A percentile compares a stretch with the other conserved stretches of the same genome.
phyloP scores from a whole-genome alignment of 2,888 invertebrate genomes.

The Drosophila pseudotakahashii region DNA sequence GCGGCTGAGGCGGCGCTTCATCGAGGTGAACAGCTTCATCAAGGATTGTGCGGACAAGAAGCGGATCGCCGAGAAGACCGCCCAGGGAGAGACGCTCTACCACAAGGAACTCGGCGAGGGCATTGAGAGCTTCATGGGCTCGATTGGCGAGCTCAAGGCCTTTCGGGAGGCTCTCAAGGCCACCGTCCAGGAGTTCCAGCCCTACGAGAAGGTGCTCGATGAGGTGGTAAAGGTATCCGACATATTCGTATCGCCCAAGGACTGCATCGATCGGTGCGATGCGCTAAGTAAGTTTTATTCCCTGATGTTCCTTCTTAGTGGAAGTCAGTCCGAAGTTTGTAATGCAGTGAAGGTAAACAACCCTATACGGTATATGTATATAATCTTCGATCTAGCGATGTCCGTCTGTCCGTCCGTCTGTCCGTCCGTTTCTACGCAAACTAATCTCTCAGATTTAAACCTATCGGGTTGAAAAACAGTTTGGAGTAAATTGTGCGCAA shows the following conservation, averaged over 20 bases:
- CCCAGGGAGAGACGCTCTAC: slow-evolving; percentile 65
- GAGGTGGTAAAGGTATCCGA: slow-evolving; percentile 80
- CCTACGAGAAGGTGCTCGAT: slow-evolving; percentile 82
- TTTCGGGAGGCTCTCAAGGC: slow-evolving; percentile 79
- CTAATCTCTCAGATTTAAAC: too few species aligned
- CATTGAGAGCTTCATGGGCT: slow-evolving; percentile 67
- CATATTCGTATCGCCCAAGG: slow-evolving; percentile 81
- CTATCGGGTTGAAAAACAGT: too few species aligned
- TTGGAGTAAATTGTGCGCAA: too few species aligned
- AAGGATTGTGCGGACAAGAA: slow-evolving; percentile 83
- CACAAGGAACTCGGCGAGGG: slow-evolving; percentile 71
- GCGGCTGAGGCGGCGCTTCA: slow-evolving; percentile 80
- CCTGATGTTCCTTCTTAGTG: too few species aligned
- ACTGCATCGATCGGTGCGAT: slow-evolving; percentile 83
- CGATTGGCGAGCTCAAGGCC: slow-evolving; percentile 69
- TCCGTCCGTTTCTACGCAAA: too few species aligned
- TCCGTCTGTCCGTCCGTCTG: too few species aligned
- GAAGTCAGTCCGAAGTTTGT: too few species aligned
- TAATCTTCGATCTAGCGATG: too few species aligned
- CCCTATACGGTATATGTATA: too few species aligned
- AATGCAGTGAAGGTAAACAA: too few species aligned
- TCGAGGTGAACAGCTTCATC: slow-evolving; percentile 83
- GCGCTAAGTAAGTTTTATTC: slow-evolving; percentile 78
- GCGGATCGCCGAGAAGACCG: slow-evolving; percentile 75
- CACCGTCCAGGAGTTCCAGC: slow-evolving; percentile 80